These are phyloP conservation scores for Myotis daubentonii DNA, from an alignment of 2,797 vertebrate species.

Conservation along the genomic window DNA sequence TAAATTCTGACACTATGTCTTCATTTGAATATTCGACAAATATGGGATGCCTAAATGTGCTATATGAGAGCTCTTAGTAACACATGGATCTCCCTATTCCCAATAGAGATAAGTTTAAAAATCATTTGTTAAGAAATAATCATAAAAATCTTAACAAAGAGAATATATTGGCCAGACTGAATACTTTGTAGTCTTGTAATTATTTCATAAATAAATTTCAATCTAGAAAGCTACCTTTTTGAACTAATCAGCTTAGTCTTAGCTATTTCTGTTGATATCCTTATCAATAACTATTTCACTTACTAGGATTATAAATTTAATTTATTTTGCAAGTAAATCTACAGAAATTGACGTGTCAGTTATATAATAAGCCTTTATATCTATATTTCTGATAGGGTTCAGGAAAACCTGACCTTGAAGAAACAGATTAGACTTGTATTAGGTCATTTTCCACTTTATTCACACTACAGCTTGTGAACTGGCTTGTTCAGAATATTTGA, in stretches of 20 bases:
- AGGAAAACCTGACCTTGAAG: conserved; percentile 35
- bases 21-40: too few species aligned
- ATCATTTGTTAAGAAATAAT: neutral
- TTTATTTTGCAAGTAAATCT: conserved; percentile 52
- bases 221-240: neutral
- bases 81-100: too few species aligned
- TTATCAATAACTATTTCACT: conserved; percentile 33
- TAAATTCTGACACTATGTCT: too few species aligned
- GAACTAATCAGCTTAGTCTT: neutral
- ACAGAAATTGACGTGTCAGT: neutral
- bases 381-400: conserved; percentile 48
- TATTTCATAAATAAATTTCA: neutral
- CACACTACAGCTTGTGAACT: neutral
- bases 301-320: conserved; percentile 52
- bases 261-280: neutral
- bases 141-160: neutral
- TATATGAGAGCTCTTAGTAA: too few species aligned
- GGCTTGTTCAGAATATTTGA: conserved; percentile 6
- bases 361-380: neutral
- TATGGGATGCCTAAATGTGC: too few species aligned
- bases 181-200: neutral
- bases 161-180: neutral
- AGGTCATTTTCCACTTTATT: conserved; percentile 2
- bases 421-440: neutral
- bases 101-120: neutral